Evolutionary conservation across 2,888 invertebrate genomes (phyloP).

Genomic region (Gymnosoma rotundatum): DNA sequence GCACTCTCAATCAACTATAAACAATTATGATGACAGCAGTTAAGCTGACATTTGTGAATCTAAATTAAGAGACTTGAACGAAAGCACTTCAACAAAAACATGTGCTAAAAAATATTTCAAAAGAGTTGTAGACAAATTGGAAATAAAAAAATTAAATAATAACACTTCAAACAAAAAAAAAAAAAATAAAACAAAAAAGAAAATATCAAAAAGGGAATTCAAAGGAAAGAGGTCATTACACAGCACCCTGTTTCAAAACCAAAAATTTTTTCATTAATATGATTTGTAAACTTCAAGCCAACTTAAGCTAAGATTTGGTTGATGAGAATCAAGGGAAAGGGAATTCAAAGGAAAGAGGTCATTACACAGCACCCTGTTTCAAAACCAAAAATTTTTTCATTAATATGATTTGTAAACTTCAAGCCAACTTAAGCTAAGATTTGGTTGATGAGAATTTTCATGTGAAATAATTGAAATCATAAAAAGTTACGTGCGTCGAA

Average conservation of each 20-base stretch:
- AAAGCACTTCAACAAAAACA: conserved; percentile 59
- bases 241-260: background rate
- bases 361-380: background rate
- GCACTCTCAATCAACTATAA: conserved; percentile 64
- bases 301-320: too few species aligned
- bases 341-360: conserved; percentile 36
- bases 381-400: too few species aligned
- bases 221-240: conserved; percentile 37
- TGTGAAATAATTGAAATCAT: too few species aligned
- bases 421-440: too few species aligned
- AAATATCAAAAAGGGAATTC: background rate
- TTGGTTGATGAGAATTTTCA: too few species aligned
- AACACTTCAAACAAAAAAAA: conserved; percentile 10
- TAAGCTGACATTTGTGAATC: conserved; percentile 63
- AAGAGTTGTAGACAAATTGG: conserved; percentile 51
- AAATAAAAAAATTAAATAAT: conserved; percentile 24
- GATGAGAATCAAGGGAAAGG: too few species aligned
- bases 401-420: too few species aligned
- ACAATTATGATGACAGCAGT: conserved; percentile 68
- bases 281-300: too few species aligned
- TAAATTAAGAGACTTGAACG: conserved; percentile 66
- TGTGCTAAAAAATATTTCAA: conserved; percentile 10
- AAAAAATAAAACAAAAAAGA: background rate
- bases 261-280: too few species aligned
- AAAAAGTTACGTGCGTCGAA: too few species aligned